Conservation (phyloP, 1,140 invertebrate genomes). For the Piezodorus guildinii region DNA sequence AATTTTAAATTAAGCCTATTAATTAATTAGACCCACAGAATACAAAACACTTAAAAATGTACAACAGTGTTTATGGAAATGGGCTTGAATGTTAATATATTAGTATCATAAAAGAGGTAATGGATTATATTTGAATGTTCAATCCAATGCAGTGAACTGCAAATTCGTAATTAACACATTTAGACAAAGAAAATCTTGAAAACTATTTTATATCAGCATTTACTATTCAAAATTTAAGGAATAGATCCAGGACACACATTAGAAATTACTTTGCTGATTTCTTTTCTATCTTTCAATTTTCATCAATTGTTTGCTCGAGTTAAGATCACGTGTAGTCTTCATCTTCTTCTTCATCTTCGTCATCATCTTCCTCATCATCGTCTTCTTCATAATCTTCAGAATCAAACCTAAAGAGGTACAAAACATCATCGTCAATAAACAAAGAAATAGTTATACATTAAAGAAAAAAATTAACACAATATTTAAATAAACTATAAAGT, state of each 20-base stretch:
- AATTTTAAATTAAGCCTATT: too few species aligned
- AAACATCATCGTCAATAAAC: not conserved
- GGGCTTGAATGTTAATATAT: too few species aligned
- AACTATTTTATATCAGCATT: too few species aligned
- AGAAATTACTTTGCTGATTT: not conserved
- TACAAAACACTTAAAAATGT: too few species aligned
- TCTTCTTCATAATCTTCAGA: constrained; percentile 12
- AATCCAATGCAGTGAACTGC: too few species aligned
- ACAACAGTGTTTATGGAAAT: too few species aligned
- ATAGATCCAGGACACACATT: not conserved
- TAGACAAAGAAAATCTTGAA: too few species aligned
- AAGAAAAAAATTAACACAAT: not conserved
- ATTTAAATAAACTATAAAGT: not conserved
- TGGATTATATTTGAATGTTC: too few species aligned
- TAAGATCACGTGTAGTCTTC: not conserved
- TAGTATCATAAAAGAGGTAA: too few species aligned
- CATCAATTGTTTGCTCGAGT: not conserved
- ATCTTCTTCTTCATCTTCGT: constrained; percentile 12
- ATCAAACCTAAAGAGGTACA: constrained; percentile 8
- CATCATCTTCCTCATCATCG: constrained; percentile 17
- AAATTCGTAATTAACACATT: too few species aligned
- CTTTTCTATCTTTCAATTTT: not conserved
- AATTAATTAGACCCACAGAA: too few species aligned
- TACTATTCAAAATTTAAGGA: too few species aligned
- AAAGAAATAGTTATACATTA: not conserved